These are phyloP conservation scores for Silurus lanzhouensis DNA, from an alignment of 2,797 vertebrate species.

Conservation along the genomic window DNA sequence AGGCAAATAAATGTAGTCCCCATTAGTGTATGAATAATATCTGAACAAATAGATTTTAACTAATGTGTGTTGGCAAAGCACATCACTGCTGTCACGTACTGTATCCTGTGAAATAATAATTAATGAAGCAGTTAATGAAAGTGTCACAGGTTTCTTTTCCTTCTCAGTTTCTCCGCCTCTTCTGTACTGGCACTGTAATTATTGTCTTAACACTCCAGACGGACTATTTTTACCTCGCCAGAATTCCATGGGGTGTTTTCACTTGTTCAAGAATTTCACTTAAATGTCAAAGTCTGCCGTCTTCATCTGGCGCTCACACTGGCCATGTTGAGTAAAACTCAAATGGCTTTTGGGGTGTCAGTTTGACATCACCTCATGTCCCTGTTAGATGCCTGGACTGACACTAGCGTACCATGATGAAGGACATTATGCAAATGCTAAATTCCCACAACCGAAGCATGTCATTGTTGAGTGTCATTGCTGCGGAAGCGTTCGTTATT, in stretches of 20 bases:
- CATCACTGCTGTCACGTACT: not conserved
- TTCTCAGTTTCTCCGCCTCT: conserved; percentile 3
- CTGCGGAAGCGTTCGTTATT: conserved; percentile 9
- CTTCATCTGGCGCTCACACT: conserved; percentile 19
- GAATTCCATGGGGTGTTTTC: not conserved
- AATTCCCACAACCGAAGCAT: conserved; percentile 36
- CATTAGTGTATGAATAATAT: not conserved
- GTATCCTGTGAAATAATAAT: conserved; percentile 14
- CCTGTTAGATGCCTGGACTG: conserved; percentile 27
- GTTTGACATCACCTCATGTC: conserved; percentile 32
- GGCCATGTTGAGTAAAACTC: conserved; percentile 23
- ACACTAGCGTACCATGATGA: conserved; percentile 16
- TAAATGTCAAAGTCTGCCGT: conserved; percentile 40
- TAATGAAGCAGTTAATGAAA: conserved; percentile 34
- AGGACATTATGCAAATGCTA: conserved; percentile 53
- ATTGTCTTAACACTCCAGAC: conserved; percentile 20
- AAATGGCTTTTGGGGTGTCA: conserved; percentile 30
- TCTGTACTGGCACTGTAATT: conserved; percentile 29
- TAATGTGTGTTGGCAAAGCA: conserved; percentile 4
- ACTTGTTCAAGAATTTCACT: conserved; percentile 17
- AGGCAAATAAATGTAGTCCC: too few species aligned
- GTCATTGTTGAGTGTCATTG: conserved; percentile 47
- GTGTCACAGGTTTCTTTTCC: conserved; percentile 27
- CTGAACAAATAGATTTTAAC: not conserved
- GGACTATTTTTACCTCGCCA: conserved; percentile 14